Base-by-base conservation (phyloP, 2,113 vertebrate species). In the Xiphorhynchus elegans region DNA sequence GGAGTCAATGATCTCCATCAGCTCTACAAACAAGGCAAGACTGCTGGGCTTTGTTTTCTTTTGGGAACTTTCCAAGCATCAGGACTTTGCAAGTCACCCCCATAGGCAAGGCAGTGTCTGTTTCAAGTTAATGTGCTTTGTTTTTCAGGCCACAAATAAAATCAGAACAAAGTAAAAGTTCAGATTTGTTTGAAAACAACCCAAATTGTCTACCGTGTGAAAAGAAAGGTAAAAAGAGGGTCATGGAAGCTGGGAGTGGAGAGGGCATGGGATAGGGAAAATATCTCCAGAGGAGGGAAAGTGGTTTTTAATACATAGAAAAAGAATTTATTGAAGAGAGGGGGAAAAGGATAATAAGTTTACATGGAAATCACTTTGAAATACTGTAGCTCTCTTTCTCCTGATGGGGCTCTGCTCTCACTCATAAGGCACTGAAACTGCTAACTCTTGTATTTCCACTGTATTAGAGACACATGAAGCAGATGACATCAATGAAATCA, bases 141-240 rank as follows among this genome's bases (percentile, higher is more conserved):
- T 94, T 97, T 97, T 93, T 96, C 82, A 93, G 68, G 76, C 94
- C 90, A 93, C 96, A 96, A 96, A 92, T 97, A 94, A 77, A 97
- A 84, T 80, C 82, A 96, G 95, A 95, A 94, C 82, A 93, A 96
- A 96, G 94, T 39, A 59, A 95, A 92, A 93, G 96, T 90, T 96
- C 93, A 96, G 85, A 44, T 82, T 87, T 97, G 79, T 95, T 94
- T 97, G 66, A 95, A 97, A 96, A 95, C 87, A 95, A 72, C 92
- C 90, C 89, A 84, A 86, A 58, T 44, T 94, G 92, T 87, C 73
- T 87, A 88, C 72, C 39, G 69, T 92, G 92, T 93, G 93, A 96
- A 95, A 92, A 96, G 89, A 87, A 96, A 93, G 90, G 95, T 93
- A 93, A 97, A 93, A 90, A 76, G 72, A 84, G 37, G 94, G 95